These are phyloP conservation scores for Schizaphis graminum DNA, from an alignment of 2,888 invertebrate genomes.

Conservation along the genomic window DNA sequence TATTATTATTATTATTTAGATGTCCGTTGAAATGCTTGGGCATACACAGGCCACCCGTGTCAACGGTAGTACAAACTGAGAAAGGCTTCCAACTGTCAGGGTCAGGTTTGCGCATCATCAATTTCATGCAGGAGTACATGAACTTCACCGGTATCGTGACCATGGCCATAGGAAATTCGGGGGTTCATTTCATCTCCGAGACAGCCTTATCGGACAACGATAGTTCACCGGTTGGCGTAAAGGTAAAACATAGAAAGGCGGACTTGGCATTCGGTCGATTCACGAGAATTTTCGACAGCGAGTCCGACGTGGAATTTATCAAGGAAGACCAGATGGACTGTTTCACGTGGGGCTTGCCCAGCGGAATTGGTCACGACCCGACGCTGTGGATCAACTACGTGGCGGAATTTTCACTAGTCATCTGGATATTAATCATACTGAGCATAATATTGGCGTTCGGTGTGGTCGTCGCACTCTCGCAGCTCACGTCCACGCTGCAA, in stretches of 20 bases:
- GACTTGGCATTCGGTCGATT: constrained; percentile 69
- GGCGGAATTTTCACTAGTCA: constrained; percentile 68
- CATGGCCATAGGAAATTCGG: background rate
- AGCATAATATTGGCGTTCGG: constrained; percentile 65
- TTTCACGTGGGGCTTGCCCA: constrained; percentile 69
- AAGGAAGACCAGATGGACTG: constrained; percentile 69
- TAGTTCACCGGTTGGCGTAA: background rate
- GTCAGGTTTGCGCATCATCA: constrained; percentile 66
- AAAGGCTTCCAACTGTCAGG: constrained; percentile 64
- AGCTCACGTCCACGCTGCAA: background rate
- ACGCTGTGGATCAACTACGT: constrained; percentile 69
- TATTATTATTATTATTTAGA: constrained; percentile 21
- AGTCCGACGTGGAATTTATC: constrained; percentile 67
- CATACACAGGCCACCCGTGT: constrained; percentile 67
- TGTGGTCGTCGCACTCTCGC: constrained; percentile 37
- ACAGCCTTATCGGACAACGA: background rate
- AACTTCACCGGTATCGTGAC: constrained; percentile 66
- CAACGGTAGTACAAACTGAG: constrained; percentile 58
- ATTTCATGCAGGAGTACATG: constrained; percentile 66
- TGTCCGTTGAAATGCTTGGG: constrained; percentile 67
- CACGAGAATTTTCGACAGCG: constrained; percentile 68
- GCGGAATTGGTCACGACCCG: constrained; percentile 68
- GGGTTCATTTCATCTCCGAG: background rate
- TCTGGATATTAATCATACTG: constrained; percentile 68
- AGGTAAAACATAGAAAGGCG: constrained; percentile 41